Evolutionary conservation across 2,888 invertebrate species (phyloP).

Genomic region (Panzeria rudis): DNA sequence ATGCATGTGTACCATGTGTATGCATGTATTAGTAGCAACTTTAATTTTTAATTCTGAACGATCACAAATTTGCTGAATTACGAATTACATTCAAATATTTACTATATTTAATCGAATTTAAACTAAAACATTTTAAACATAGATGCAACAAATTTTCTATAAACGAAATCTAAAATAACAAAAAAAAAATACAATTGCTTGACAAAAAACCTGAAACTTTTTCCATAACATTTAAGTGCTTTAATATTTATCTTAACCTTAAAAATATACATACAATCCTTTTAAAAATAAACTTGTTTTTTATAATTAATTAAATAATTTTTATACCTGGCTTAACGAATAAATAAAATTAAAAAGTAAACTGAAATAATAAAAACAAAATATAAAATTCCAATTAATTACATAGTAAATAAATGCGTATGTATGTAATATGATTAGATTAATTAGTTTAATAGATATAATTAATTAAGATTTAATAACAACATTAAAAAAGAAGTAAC

Average conservation of each 20-base stretch:
- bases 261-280: constrained; percentile 32
- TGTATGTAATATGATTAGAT: constrained; percentile 56
- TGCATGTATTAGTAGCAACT: too few relatives aligned
- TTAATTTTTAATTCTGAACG: background rate
- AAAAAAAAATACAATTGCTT: constrained; percentile 34
- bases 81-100: constrained; percentile 6
- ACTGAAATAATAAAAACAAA: constrained; percentile 32
- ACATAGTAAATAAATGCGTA: constrained; percentile 32
- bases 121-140: background rate
- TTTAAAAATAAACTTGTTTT: constrained; percentile 45
- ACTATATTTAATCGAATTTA: constrained; percentile 58
- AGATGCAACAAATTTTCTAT: constrained; percentile 13
- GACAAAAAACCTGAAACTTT: constrained; percentile 46
- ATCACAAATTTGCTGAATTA: constrained; percentile 44
- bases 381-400: constrained; percentile 1
- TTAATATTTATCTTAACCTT: constrained; percentile 61
- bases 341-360: constrained; percentile 35
- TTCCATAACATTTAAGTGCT: constrained; percentile 72
- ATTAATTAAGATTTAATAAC: constrained; percentile 41
- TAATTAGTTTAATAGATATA: constrained; percentile 42
- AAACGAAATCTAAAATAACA: constrained; percentile 33
- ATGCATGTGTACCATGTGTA: too few relatives aligned
- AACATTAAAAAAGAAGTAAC: constrained; percentile 44
- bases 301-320: constrained; percentile 62
- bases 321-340: constrained; percentile 67